phyloP scores from a whole-genome alignment of 2,113 vertebrate genomes.

The Anas platyrhynchos region DNA sequence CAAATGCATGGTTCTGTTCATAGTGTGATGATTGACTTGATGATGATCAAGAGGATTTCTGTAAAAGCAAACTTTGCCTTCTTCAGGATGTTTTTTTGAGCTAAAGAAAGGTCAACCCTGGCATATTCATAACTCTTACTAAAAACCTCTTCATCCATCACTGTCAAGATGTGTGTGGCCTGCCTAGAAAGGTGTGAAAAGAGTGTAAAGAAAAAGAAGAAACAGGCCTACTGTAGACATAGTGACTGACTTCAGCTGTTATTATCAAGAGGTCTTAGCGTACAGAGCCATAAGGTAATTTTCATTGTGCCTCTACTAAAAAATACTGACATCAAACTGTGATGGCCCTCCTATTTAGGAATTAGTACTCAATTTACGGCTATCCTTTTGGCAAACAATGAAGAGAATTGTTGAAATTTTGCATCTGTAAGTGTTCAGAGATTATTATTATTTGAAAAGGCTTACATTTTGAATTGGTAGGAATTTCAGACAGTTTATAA shows the following conservation, averaged over 20 bases:
- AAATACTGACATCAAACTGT: neutral
- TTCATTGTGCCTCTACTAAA: neutral
- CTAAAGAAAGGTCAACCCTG: neutral
- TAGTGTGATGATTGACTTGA: neutral
- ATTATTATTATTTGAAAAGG: neutral
- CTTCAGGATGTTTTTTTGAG: neutral
- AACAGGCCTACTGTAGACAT: neutral
- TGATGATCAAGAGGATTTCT: neutral
- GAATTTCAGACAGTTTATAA: neutral
- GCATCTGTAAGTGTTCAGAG: neutral
- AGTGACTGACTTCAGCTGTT: neutral
- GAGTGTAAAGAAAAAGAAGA: neutral
- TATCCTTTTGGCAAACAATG: fast-evolving
- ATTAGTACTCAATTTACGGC: neutral
- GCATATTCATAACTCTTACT: neutral
- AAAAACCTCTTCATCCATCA: neutral
- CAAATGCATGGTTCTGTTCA: neutral
- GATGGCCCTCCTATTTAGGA: neutral
- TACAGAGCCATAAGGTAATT: neutral
- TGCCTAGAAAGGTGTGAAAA: neutral
- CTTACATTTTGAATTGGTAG: neutral
- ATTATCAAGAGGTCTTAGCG: neutral
- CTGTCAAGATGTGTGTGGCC: neutral
- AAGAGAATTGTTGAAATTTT: neutral
- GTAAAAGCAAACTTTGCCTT: neutral